Base-by-base conservation (phyloP, 2,797 vertebrate species). In the Hydrophis major region DNA sequence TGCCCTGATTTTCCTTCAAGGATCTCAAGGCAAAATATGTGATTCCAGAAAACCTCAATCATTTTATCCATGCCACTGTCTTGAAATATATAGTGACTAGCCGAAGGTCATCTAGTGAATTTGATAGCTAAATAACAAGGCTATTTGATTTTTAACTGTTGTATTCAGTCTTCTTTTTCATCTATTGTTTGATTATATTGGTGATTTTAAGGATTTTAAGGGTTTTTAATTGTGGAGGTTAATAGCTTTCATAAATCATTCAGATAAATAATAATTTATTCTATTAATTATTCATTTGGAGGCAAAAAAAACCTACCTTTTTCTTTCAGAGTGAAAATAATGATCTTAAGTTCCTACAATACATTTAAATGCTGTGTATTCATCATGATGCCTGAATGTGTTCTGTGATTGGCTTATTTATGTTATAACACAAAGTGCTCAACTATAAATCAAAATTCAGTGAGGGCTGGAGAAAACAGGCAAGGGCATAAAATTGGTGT, bases 211-310 rank as follows among this genome's bases (percentile, higher is more conserved):
- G 37, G 74, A 25, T 83, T 47, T 83, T 20, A 47, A 47, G 37
- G 37, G 37, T 83, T 83, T 20, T 83, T 47, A 47, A 25, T 37
- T 83, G 20, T 25, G 74, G 92, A 32, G 91, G 95, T 93, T 89
- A 93, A 66, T 90, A 83, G 74, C 74, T 47, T 59, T 47, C 37
- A 83, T 83, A 83, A 27, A 50, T 60, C 37, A 50, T 50, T 63
- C n/a, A 89, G 28, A 89, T 63, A 47, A 89, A 61, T 61, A 89
- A 37, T 89, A 28, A 37, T 60, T 89, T 89, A 60, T 61, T 61
- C 88, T 47, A 89, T 89, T 25, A 47, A 57, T 57, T 13, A 57
- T 56, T 93, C 20, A 87, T 93, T 95, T 74, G 37, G 0, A 92
- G 86, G 95, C 27, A 16, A 57, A 78, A 1, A 60, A 2, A 37